These are phyloP conservation scores for Hoplias malabaricus DNA, from an alignment of 2,113 vertebrate genomes.

Conservation along the genomic window DNA sequence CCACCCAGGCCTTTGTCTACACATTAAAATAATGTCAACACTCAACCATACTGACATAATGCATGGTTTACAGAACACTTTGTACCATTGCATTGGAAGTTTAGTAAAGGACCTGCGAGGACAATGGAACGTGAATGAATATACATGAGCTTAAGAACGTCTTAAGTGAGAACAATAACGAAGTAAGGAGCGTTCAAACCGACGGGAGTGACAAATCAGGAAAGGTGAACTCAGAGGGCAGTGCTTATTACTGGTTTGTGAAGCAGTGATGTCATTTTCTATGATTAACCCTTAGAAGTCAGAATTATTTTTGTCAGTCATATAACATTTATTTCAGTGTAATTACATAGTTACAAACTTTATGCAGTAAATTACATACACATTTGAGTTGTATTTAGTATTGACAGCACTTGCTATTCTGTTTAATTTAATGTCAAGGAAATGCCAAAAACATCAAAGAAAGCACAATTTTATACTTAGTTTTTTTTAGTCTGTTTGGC, in stretches of 20 bases:
- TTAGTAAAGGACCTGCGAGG: neutral
- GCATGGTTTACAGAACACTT: conserved; percentile 18
- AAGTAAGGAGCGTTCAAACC: neutral
- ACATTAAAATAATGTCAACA: conserved; percentile 31
- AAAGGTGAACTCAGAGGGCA: neutral
- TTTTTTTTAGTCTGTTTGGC: too few relatives aligned
- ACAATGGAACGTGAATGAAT: neutral
- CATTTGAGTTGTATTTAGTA: too few relatives aligned
- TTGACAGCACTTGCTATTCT: too few relatives aligned
- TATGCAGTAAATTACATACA: too few relatives aligned
- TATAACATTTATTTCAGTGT: too few relatives aligned
- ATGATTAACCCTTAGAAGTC: neutral
- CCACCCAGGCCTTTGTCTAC: conserved; percentile 28
- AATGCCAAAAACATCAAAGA: too few relatives aligned
- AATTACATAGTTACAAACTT: too few relatives aligned
- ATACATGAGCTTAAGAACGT: neutral
- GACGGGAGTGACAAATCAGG: neutral
- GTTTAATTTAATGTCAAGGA: too few relatives aligned
- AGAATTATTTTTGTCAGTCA: too few relatives aligned
- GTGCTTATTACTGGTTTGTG: neutral
- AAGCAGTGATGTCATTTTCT: neutral
- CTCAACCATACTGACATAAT: conserved; percentile 27
- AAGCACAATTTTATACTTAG: too few relatives aligned
- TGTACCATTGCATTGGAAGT: neutral
- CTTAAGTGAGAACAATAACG: neutral